Conservation (phyloP, 2,113 vertebrate genomes). For the Candoia aspera region DNA sequence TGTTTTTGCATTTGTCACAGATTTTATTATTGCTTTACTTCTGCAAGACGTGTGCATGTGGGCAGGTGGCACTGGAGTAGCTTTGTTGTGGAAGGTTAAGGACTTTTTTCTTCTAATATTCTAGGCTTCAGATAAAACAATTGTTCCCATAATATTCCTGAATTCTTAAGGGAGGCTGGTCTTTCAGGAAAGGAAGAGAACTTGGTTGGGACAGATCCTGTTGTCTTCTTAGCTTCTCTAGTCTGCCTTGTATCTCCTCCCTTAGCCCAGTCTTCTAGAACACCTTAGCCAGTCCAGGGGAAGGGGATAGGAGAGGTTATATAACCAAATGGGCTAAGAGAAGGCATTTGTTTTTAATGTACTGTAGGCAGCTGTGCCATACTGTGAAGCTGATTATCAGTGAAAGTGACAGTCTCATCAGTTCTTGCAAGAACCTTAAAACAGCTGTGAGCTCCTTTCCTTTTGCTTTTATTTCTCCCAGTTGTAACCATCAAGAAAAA, state of each 20-base stretch:
- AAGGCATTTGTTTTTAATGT: background rate
- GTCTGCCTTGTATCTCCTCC: background rate
- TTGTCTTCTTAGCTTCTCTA: background rate
- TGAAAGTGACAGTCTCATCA: background rate
- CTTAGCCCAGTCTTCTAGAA: background rate
- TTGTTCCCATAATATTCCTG: background rate
- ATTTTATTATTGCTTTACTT: slow-evolving; percentile 43
- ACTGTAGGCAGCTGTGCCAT: background rate
- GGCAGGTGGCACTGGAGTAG: background rate
- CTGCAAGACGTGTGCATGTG: slow-evolving; percentile 54
- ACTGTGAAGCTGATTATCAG: background rate
- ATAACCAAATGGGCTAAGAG: background rate
- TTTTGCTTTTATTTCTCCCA: background rate
- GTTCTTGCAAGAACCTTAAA: background rate
- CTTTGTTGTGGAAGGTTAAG: background rate
- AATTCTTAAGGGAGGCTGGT: background rate
- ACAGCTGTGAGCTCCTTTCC: background rate
- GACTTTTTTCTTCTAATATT: background rate
- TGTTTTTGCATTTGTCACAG: slow-evolving; percentile 30
- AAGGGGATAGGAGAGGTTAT: background rate
- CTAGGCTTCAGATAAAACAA: background rate
- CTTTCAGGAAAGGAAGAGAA: background rate
- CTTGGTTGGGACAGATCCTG: too few species aligned
- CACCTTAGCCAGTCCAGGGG: background rate
- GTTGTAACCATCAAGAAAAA: background rate